Conservation (phyloP, 2,888 invertebrate genomes). For the Dioctria linearis region DNA sequence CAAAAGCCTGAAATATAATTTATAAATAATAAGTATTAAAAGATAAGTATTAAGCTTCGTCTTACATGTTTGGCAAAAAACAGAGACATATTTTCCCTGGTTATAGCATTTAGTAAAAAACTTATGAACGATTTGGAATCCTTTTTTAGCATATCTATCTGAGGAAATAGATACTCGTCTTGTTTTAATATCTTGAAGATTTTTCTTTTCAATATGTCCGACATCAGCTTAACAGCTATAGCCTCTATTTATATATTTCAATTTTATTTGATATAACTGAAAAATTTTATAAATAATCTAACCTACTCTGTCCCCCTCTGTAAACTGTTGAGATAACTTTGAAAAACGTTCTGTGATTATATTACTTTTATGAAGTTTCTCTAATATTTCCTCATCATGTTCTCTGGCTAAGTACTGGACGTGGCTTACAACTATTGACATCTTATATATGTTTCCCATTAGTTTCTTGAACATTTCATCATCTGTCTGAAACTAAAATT, state of each 20-base stretch:
- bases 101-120: not conserved
- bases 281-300: not conserved
- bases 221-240: not conserved
- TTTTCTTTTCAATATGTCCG: not conserved
- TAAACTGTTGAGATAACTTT: not conserved
- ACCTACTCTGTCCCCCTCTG: not conserved
- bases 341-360: not conserved
- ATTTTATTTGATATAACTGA: not conserved
- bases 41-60: not conserved
- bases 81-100: not conserved
- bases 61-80: not conserved
- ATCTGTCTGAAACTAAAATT: not conserved
- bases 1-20: slow-evolving; percentile 1
- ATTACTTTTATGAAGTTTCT: not conserved
- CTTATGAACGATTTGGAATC: not conserved
- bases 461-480: not conserved
- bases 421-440: not conserved
- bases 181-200: not conserved
- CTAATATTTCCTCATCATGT: not conserved
- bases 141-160: not conserved
- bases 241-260: not conserved
- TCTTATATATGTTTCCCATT: not conserved
- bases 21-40: not conserved
- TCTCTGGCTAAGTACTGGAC: not conserved
- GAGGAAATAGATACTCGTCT: not conserved